A percentile compares a stretch with the other conserved stretches of the same genome.
Conservation (phyloP, 2,113 vertebrate genomes). For the Pterophyllum scalare region DNA sequence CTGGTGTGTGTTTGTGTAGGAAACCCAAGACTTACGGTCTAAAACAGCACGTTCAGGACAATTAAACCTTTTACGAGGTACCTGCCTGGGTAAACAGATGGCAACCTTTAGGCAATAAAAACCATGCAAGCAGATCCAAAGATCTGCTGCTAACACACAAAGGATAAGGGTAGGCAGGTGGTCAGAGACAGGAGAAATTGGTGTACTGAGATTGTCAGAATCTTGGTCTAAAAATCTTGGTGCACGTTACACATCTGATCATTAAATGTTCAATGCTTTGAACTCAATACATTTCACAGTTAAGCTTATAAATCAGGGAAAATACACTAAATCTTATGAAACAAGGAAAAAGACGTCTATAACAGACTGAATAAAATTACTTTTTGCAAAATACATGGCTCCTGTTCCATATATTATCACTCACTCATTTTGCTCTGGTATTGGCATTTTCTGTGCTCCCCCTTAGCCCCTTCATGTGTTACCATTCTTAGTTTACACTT, state of each 20-base stretch:
- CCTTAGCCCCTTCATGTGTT: background rate
- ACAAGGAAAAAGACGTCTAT: background rate
- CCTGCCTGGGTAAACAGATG: background rate
- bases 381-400: background rate
- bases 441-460: background rate
- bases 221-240: background rate
- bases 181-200: background rate
- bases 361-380: background rate
- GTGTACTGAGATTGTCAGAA: background rate
- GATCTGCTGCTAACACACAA: background rate
- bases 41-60: background rate
- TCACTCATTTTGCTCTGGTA: background rate
- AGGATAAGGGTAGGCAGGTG: background rate
- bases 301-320: background rate
- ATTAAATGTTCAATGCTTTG: background rate
- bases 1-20: background rate
- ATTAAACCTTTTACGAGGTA: conserved; percentile 1
- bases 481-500: background rate
- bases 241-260: background rate
- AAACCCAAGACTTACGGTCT: background rate
- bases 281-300: background rate
- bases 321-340: background rate
- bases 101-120: background rate
- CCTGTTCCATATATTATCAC: background rate
- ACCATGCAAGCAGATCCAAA: background rate